phyloP scores from a whole-genome alignment of 2,113 vertebrate genomes.

The Lamprologus sp. region DNA sequence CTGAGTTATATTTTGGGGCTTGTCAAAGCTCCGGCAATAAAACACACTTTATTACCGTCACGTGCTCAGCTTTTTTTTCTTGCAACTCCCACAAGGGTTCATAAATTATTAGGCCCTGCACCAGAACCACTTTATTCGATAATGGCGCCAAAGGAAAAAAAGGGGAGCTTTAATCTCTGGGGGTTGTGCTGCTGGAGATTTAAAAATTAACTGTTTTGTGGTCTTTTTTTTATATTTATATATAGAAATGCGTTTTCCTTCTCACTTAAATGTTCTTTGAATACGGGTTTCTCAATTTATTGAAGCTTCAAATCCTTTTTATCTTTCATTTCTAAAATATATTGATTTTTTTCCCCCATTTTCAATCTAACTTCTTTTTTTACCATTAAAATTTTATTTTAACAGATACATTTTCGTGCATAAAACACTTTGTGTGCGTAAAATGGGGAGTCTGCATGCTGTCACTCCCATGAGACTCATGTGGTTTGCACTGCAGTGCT shows the following conservation, averaged over 20 bases:
- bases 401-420: not conserved
- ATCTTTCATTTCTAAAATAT: not conserved
- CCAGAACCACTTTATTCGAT: slow-evolving; percentile 34
- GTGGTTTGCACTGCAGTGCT: not conserved
- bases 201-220: not conserved
- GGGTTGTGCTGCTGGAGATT: not conserved
- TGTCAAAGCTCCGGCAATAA: slow-evolving; percentile 66
- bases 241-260: not conserved
- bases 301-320: not conserved
- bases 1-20: slow-evolving; percentile 68
- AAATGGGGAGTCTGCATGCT: not conserved
- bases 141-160: slow-evolving; percentile 44
- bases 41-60: slow-evolving; percentile 72
- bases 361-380: not conserved
- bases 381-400: fast-evolving
- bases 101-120: slow-evolving; percentile 63
- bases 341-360: fast-evolving
- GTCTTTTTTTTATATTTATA: not conserved
- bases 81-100: slow-evolving; percentile 46
- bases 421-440: not conserved
- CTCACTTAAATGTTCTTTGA: not conserved
- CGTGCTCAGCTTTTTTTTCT: slow-evolving; percentile 42
- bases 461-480: not conserved
- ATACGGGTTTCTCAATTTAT: not conserved
- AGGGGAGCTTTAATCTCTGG: not conserved